Base-by-base conservation (phyloP, 2,797 vertebrate species). In the Parambassis ranga region DNA sequence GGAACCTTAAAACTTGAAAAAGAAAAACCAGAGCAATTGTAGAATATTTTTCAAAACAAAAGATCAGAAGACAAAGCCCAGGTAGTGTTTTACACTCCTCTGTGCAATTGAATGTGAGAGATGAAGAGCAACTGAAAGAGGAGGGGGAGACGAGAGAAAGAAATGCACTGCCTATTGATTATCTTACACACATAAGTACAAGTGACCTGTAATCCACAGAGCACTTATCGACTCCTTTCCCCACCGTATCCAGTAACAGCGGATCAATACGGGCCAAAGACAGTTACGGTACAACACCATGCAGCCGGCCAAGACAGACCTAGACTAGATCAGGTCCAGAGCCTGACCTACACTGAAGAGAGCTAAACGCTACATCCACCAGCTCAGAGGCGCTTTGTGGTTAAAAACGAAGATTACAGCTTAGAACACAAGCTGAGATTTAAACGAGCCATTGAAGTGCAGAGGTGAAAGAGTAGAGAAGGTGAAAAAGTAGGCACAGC, bases 151-250 rank as follows among this genome's bases (percentile, higher is more conserved):
- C 59, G 81, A 76, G 87, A 75, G 85, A 83, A 83, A 87, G 90
- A 93, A 91, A 91, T 92, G 82, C 87, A 92, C 84, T 87, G 83
- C 82, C 71, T 93, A 94, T 93, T 90, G 92, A 94, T 93, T 92
- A 93, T 90, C 83, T 92, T 92, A 92, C 90, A 94, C 92, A 89
- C 87, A 87, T 86, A 91, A 92, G 88, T 91, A 92, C 89, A 91
- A 87, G 89, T 93, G 88, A 92, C 92, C 91, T 94, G 90, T 91
- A 93, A 94, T 93, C 93, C 91, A 89, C 91, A 92, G 90, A 93
- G 89, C 91, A 88, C 88, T 91, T 94, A 93, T 85, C 89, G 91
- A 92, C 90, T 94, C 92, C 85, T 89, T 79, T 85, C 75, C 84
- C 77, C 86, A 93, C 93, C 89, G 79, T 74, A 91, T 90, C 84